A percentile compares a stretch with the other conserved stretches of the same genome.
Evolutionary conservation across 2,888 invertebrate species (phyloP).

Genomic region (Druceiella hillmani): DNA sequence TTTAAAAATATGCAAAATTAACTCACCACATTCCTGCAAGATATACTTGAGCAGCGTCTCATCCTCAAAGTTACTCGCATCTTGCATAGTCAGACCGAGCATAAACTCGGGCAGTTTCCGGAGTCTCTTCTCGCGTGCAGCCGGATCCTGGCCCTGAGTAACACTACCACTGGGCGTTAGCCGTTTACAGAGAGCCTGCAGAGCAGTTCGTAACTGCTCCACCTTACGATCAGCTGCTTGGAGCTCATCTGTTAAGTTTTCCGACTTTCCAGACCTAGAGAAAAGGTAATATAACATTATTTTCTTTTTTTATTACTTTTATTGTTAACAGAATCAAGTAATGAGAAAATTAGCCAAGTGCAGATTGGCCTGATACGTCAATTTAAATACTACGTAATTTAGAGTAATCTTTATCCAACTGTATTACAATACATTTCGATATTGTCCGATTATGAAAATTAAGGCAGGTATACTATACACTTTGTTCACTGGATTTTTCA

Average conservation of each 20-base stretch:
- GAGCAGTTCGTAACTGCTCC: conserved; percentile 68
- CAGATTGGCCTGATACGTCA: too few species aligned
- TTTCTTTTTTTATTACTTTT: too few species aligned
- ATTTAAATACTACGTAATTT: too few species aligned
- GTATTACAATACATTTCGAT: too few species aligned
- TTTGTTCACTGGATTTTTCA: too few species aligned
- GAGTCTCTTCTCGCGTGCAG: conserved; percentile 65
- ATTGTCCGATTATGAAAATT: too few species aligned
- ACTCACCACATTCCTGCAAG: conserved; percentile 51
- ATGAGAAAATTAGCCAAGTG: too few species aligned
- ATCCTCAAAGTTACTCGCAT: conserved; percentile 57
- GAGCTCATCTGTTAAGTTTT: conserved; percentile 77
- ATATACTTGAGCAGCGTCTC: conserved; percentile 57
- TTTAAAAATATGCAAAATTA: conserved; percentile 6
- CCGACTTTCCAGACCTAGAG: conserved; percentile 75
- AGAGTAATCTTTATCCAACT: too few species aligned
- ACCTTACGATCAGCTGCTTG: conserved; percentile 77
- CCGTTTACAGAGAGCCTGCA: conserved; percentile 59
- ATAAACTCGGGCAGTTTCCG: conserved; percentile 86
- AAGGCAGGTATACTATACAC: too few species aligned
- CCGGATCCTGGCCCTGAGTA: conserved; percentile 54
- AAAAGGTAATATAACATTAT: conserved; percentile 9
- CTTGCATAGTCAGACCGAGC: conserved; percentile 71
- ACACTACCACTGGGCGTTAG: conserved; percentile 49
- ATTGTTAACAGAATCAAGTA: too few species aligned